phyloP scores from a whole-genome alignment of 2,888 invertebrate genomes.

The Cheilosia urbana region DNA sequence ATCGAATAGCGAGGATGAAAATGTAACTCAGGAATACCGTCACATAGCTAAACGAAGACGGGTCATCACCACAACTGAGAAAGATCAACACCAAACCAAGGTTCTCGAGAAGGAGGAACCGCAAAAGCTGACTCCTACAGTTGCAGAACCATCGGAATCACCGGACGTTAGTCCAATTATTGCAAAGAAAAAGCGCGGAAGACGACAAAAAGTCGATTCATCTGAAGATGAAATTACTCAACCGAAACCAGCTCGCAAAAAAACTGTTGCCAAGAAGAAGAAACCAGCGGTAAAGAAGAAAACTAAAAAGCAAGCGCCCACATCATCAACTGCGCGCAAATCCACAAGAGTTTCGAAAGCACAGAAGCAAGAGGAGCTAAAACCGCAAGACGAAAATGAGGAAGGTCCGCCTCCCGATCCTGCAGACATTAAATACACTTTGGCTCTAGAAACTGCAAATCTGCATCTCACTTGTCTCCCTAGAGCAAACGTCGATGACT shows the following conservation, averaged over 20 bases:
- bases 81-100: conserved; percentile 35
- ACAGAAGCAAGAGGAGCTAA: background rate
- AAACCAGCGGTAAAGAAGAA: conserved; percentile 25
- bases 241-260: conserved; percentile 75
- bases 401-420: conserved; percentile 78
- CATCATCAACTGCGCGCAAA: conserved; percentile 1
- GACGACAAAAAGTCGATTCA: conserved; percentile 66
- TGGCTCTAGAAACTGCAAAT: conserved; percentile 80
- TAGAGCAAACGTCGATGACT: conserved; percentile 80
- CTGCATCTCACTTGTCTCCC: conserved; percentile 80
- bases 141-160: background rate
- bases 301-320: background rate
- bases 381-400: conserved; percentile 19
- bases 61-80: conserved; percentile 77
- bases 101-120: background rate
- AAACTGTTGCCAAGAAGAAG: conserved; percentile 68
- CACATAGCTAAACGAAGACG: conserved; percentile 86
- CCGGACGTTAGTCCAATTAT: conserved; percentile 19
- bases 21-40: conserved; percentile 83
- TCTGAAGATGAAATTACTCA: conserved; percentile 76
- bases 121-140: background rate
- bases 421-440: conserved; percentile 79
- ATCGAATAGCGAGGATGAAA: conserved; percentile 88
- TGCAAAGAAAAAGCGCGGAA: conserved; percentile 24
- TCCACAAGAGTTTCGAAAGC: conserved; percentile 2